These are phyloP conservation scores for Heptascelio sp. DNA, from an alignment of 2,888 invertebrate species.

Conservation along the genomic window DNA sequence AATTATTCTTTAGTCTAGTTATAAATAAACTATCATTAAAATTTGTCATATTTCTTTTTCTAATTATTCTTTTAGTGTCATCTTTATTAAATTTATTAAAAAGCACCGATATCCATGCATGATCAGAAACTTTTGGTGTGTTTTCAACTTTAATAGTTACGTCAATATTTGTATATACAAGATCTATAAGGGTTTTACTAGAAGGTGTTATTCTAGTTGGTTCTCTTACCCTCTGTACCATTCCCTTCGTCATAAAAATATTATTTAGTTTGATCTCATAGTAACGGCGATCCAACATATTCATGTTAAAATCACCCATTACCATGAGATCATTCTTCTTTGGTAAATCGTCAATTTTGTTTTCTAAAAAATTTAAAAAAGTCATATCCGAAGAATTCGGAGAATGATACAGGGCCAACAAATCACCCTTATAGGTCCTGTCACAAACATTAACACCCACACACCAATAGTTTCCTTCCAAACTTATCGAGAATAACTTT, in stretches of 20 bases:
- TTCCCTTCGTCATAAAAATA: slow-evolving; percentile 24
- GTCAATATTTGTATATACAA: slow-evolving; percentile 1
- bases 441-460: not conserved
- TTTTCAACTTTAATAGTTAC: slow-evolving; percentile 5
- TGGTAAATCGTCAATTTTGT: not conserved
- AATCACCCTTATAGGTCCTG: not conserved
- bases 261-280: slow-evolving; percentile 13
- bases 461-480: slow-evolving; percentile 8
- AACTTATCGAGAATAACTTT: not conserved
- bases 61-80: no score
- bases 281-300: slow-evolving; percentile 26
- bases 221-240: slow-evolving; percentile 6
- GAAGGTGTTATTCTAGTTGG: slow-evolving; percentile 26
- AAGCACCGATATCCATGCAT: slow-evolving; percentile 28
- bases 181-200: slow-evolving; percentile 26
- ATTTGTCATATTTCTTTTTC: no score
- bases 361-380: not conserved
- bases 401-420: not conserved
- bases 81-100: slow-evolving; percentile 28
- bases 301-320: no score
- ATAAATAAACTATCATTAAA: no score
- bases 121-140: slow-evolving; percentile 39
- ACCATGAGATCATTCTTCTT: slow-evolving; percentile 3
- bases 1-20: slow-evolving; percentile 26
- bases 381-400: not conserved